Conservation (phyloP, 2,113 vertebrate species). For the Kryptolebias marmoratus region DNA sequence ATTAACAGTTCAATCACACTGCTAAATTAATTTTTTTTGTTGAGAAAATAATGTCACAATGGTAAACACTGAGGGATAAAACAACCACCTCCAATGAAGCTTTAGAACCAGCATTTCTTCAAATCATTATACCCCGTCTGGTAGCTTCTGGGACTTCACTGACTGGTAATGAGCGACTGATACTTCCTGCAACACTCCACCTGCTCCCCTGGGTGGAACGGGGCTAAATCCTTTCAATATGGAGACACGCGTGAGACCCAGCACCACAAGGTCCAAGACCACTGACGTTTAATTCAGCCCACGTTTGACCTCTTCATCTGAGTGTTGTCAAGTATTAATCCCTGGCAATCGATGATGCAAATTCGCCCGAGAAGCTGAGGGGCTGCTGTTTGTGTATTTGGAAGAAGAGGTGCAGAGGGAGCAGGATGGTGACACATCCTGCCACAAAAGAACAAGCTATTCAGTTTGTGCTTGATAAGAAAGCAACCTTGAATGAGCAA, state of each 20-base stretch:
- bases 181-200: slow-evolving; percentile 19
- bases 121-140: slow-evolving; percentile 30
- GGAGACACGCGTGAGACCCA: neutral
- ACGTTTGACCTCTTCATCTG: neutral
- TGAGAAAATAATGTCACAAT: neutral
- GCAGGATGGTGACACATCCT: too few species aligned
- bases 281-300: neutral
- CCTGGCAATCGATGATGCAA: neutral
- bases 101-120: neutral
- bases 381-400: neutral
- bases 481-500: too few species aligned
- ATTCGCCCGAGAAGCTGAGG: neutral
- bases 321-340: neutral
- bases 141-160: slow-evolving; percentile 32
- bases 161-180: slow-evolving; percentile 47
- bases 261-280: neutral
- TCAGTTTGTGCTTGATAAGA: neutral
- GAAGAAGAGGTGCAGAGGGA: neutral
- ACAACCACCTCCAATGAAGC: neutral
- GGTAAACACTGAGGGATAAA: neutral
- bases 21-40: neutral
- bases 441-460: neutral
- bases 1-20: neutral
- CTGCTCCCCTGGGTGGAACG: slow-evolving; percentile 16
- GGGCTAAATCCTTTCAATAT: slow-evolving; percentile 5